Conservation (phyloP, 1,140 invertebrate genomes). For the Drosophila baimaii region DNA sequence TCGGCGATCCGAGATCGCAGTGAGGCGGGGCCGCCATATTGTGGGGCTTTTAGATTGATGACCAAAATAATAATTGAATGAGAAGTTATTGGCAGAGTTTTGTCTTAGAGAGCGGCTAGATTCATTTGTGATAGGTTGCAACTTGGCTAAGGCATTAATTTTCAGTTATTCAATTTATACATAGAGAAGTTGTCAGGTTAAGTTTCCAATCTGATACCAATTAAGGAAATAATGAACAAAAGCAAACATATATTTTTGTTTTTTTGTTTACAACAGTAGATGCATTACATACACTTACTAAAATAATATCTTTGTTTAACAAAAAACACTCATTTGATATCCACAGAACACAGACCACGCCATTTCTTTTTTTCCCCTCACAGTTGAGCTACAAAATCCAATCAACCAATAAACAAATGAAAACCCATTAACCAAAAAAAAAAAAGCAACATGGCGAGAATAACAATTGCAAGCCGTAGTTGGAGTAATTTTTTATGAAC, state of each 20-base stretch:
- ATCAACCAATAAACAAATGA: slow-evolving; percentile 47
- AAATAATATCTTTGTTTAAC: background rate
- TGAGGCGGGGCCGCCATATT: slow-evolving; percentile 8
- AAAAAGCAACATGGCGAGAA: slow-evolving; percentile 31
- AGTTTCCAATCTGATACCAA: too few relatives aligned
- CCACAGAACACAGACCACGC: background rate
- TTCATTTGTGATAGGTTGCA: slow-evolving; percentile 7
- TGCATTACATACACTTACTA: background rate
- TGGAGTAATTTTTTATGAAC: slow-evolving; percentile 40
- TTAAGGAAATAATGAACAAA: too few relatives aligned
- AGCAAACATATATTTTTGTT: background rate
- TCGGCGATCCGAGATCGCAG: slow-evolving; percentile 15
- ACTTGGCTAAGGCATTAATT: background rate
- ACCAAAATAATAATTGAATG: slow-evolving; percentile 33
- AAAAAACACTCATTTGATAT: background rate
- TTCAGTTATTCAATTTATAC: background rate
- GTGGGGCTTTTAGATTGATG: slow-evolving; percentile 27
- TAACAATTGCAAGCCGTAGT: slow-evolving; percentile 46
- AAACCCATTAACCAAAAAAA: slow-evolving; percentile 40
- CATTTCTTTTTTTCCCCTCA: background rate
- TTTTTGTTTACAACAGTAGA: background rate
- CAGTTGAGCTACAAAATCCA: slow-evolving; percentile 30
- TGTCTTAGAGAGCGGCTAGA: background rate
- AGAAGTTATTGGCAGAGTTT: slow-evolving; percentile 19
- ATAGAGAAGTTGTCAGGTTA: background rate